Evolutionary conservation across 2,797 vertebrate species (phyloP).

Genomic region (Sebastolobus alascanus): DNA sequence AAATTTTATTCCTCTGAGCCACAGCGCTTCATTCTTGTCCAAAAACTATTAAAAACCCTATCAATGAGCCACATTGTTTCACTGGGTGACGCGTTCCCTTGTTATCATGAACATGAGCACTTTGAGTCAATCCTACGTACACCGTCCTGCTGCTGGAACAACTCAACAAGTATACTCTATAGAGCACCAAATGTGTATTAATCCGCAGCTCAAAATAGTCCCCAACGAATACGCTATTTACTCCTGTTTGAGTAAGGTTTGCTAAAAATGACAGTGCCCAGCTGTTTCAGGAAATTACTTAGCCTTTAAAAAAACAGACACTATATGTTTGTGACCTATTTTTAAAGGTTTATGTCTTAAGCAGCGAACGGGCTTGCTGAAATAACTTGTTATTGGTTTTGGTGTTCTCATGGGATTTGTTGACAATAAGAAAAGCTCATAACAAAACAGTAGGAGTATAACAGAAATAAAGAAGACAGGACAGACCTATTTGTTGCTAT

Average conservation of each 20-base stretch:
- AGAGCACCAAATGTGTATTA: constrained; percentile 5
- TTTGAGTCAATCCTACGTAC: constrained; percentile 7
- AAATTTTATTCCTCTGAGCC: constrained; percentile 4
- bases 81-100: background rate
- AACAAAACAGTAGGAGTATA: background rate
- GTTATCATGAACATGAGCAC: background rate
- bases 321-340: background rate
- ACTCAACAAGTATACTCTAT: background rate
- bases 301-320: background rate
- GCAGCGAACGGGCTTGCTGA: background rate
- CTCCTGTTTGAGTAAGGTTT: too few relatives aligned
- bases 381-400: constrained; percentile 2
- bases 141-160: background rate
- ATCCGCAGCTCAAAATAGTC: background rate
- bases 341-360: background rate
- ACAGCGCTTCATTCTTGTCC: background rate
- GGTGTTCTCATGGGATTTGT: background rate
- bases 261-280: background rate
- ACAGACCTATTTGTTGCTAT: background rate
- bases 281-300: background rate
- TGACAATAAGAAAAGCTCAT: background rate
- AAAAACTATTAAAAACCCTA: constrained; percentile 29
- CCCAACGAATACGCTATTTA: too few relatives aligned
- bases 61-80: constrained; percentile 34
- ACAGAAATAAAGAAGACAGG: background rate